Percentiles rank a stretch among this genome's conserved stretches.
These are phyloP conservation scores for Harpagoxenus sublaevis DNA, from an alignment of 2,888 invertebrate species.

Conservation along the genomic window DNA sequence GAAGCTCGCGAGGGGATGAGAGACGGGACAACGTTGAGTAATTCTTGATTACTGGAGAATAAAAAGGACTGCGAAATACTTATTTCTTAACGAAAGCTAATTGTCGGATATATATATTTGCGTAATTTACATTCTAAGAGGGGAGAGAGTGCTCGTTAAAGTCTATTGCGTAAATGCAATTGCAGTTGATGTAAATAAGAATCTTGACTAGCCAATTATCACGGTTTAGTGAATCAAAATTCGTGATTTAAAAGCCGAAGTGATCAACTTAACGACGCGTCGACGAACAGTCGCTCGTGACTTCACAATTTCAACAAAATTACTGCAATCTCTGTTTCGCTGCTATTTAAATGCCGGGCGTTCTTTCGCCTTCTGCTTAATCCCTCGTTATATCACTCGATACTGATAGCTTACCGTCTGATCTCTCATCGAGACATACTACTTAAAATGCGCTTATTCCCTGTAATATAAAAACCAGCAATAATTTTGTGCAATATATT, in stretches of 20 bases:
- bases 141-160: slow-evolving; percentile 33
- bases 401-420: background rate
- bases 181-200: slow-evolving; percentile 44
- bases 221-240: slow-evolving; percentile 35
- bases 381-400: background rate
- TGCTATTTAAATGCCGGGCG: slow-evolving; percentile 21
- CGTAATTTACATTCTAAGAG: slow-evolving; percentile 39
- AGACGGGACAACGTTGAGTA: background rate
- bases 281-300: slow-evolving; percentile 28
- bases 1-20: background rate
- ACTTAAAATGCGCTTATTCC: slow-evolving; percentile 9
- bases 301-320: slow-evolving; percentile 37
- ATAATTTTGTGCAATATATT: background rate
- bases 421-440: background rate
- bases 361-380: slow-evolving; percentile 16
- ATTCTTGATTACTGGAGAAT: slow-evolving; percentile 35
- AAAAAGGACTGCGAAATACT: slow-evolving; percentile 21
- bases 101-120: slow-evolving; percentile 47
- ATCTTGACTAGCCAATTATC: slow-evolving; percentile 38
- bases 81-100: slow-evolving; percentile 43
- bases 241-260: slow-evolving; percentile 48
- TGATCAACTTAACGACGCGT: slow-evolving; percentile 48
- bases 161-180: slow-evolving; percentile 47
- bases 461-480: background rate
- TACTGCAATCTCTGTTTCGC: slow-evolving; percentile 28